phyloP scores from a whole-genome alignment of 2,888 invertebrate species.

The Stramonita haemastoma region DNA sequence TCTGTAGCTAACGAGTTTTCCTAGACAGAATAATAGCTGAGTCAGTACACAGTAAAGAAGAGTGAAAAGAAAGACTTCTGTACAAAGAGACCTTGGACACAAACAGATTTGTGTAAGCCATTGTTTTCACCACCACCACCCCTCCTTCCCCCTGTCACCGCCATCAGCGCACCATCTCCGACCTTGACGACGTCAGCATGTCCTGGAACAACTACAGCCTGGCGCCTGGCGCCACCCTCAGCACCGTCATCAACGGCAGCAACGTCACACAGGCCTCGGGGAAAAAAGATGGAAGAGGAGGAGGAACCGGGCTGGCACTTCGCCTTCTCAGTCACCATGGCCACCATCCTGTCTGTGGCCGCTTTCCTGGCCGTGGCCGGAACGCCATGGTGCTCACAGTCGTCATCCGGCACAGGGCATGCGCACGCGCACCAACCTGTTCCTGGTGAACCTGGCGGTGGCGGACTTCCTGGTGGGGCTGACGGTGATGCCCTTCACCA shows the following conservation, averaged over 20 bases:
- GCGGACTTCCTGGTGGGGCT: slow-evolving; percentile 78
- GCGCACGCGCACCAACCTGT: slow-evolving; percentile 79
- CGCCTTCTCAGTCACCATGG: slow-evolving; percentile 49
- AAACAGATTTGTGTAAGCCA: not conserved
- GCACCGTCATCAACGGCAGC: too few species aligned
- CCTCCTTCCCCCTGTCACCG: not conserved
- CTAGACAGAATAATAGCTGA: too few species aligned
- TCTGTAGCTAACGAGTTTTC: too few species aligned
- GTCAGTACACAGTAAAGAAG: too few species aligned
- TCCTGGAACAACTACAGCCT: slow-evolving; percentile 1
- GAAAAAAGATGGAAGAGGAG: not conserved
- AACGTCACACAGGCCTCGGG: not conserved
- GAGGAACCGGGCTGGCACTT: slow-evolving; percentile 44
- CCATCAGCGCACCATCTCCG: not conserved
- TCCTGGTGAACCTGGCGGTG: slow-evolving; percentile 78
- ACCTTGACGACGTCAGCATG: not conserved
- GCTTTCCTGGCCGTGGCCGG: slow-evolving; percentile 76
- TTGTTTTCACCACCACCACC: not conserved
- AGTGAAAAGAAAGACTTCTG: too few species aligned
- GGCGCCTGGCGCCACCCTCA: not conserved
- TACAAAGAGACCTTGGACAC: not conserved
- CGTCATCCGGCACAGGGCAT: slow-evolving; percentile 78
- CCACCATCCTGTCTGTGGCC: slow-evolving; percentile 66
- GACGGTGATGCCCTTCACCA: slow-evolving; percentile 77
- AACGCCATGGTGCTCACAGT: slow-evolving; percentile 78